Evolutionary conservation across 1,140 invertebrate genomes (phyloP).

Genomic region (Kradibia gibbosae): DNA sequence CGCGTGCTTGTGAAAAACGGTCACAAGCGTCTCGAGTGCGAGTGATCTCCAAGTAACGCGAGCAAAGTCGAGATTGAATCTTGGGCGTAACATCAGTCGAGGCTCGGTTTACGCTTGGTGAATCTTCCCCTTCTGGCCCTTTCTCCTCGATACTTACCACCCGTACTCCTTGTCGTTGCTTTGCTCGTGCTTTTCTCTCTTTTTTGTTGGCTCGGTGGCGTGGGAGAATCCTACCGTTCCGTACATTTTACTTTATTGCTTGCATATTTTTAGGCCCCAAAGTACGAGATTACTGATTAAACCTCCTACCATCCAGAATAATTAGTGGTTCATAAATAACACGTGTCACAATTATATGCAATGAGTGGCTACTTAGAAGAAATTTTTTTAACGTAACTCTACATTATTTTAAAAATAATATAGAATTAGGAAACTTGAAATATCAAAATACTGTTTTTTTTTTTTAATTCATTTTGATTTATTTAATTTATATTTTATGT

Average conservation of each 20-base stretch:
- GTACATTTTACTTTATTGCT: neutral
- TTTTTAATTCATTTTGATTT: no score
- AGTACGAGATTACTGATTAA: no score
- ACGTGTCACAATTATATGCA: no score
- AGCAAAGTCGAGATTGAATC: constrained; percentile 12
- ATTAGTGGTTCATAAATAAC: no score
- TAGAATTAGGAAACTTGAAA: no score
- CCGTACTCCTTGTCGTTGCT: neutral
- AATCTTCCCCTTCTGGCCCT: neutral
- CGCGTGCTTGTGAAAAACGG: neutral
- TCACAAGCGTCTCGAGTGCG: neutral
- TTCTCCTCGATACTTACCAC: constrained; percentile 1
- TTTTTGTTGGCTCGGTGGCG: neutral
- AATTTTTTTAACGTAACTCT: no score
- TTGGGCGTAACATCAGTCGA: neutral
- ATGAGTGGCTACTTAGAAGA: no score
- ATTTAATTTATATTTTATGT: no score
- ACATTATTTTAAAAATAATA: no score
- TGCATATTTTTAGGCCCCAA: no score
- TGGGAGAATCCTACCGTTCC: neutral
- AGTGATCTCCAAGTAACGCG: neutral
- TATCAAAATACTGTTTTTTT: no score
- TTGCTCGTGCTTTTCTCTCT: neutral
- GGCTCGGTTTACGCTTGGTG: constrained; percentile 12
- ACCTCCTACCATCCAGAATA: no score